Percentiles rank a stretch among this genome's conserved stretches.
Evolutionary conservation across 2,797 vertebrate species (phyloP).

Genomic region (Anguilla megastoma): DNA sequence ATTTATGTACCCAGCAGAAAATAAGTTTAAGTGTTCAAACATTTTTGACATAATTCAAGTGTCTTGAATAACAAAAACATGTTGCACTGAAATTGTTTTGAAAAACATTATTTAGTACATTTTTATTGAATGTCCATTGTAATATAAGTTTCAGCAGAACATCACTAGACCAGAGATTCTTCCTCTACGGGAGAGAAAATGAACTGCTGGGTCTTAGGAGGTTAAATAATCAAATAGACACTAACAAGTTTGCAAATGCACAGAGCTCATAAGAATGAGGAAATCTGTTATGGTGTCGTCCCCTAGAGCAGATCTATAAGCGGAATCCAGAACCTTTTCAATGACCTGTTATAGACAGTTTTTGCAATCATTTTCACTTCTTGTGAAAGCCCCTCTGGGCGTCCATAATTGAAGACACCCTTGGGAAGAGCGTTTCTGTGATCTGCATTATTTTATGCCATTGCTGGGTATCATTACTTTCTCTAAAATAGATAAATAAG

Average conservation of each 20-base stretch:
- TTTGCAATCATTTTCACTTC: neutral
- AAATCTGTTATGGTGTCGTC: neutral
- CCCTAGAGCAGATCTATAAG: neutral
- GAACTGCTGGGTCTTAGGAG: too few species aligned
- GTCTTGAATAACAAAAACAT: too few species aligned
- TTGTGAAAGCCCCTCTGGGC: neutral
- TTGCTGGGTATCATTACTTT: neutral
- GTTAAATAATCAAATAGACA: neutral
- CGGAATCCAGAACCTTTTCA: neutral
- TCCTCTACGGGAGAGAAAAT: too few species aligned
- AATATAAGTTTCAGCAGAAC: too few species aligned
- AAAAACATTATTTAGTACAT: too few species aligned
- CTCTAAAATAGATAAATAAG: neutral
- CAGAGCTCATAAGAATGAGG: neutral
- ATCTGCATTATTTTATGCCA: neutral
- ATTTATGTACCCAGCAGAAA: too few species aligned
- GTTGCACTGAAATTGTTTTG: too few species aligned
- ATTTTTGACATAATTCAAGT: too few species aligned
- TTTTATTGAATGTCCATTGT: too few species aligned
- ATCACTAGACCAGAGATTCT: too few species aligned
- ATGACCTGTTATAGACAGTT: neutral
- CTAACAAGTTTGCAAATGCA: neutral
- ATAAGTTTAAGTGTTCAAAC: too few species aligned
- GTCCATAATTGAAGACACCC: neutral
- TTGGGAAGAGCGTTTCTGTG: neutral